Conservation (phyloP, 2,797 vertebrate genomes). For the Xenopus petersii region DNA sequence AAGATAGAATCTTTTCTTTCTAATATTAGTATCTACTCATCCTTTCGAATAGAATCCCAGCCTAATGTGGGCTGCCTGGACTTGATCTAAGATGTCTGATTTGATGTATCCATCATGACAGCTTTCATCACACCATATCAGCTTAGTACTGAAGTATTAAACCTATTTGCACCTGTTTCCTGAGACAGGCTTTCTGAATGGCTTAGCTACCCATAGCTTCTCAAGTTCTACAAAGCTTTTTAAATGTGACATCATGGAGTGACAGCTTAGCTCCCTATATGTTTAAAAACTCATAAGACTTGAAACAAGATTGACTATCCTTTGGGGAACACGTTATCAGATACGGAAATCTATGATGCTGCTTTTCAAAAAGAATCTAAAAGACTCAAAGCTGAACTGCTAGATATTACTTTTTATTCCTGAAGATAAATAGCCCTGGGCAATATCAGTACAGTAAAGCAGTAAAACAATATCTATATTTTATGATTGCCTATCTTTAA, state of each 20-base stretch:
- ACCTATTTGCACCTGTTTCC: constrained; percentile 68
- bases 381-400: constrained; percentile 4
- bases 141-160: constrained; percentile 65
- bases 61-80: constrained; percentile 44
- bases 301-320: constrained; percentile 25
- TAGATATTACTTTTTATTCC: constrained; percentile 25
- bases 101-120: constrained; percentile 49
- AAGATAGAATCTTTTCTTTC: constrained; percentile 49
- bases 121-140: constrained; percentile 56
- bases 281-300: constrained; percentile 20
- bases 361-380: constrained; percentile 23
- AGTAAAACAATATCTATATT: background rate
- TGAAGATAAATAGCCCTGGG: background rate
- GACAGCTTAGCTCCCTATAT: constrained; percentile 68
- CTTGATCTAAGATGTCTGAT: constrained; percentile 43
- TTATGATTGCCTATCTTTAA: background rate
- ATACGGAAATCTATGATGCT: constrained; percentile 15
- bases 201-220: constrained; percentile 63
- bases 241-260: constrained; percentile 64
- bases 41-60: constrained; percentile 41
- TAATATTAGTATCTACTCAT: constrained; percentile 47
- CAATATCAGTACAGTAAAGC: background rate
- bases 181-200: constrained; percentile 65
- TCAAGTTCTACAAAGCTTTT: constrained; percentile 2
- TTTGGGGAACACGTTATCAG: constrained; percentile 31